phyloP scores from a whole-genome alignment of 1,140 invertebrate genomes.

The Chionoecetes opilio region DNA sequence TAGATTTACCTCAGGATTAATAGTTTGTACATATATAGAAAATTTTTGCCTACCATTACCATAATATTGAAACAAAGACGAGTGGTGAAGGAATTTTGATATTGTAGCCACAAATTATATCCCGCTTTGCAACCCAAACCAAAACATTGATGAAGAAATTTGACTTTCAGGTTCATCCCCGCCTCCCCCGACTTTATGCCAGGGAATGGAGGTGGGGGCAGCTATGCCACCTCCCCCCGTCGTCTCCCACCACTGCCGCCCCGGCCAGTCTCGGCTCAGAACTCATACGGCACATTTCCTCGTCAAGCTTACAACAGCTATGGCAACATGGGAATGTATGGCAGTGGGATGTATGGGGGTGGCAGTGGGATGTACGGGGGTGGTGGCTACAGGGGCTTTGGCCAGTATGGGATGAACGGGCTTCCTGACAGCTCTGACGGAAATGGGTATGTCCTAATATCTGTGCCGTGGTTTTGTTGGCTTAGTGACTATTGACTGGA shows the following conservation, averaged over 20 bases:
- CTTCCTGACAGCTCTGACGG: background rate
- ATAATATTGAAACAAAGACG: no score
- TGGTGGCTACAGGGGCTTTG: slow-evolving; percentile 4
- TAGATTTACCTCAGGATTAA: no score
- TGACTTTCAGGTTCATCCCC: slow-evolving; percentile 34
- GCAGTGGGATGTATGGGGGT: slow-evolving; percentile 1
- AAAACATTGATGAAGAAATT: background rate
- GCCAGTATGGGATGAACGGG: slow-evolving; percentile 35
- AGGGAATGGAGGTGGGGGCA: slow-evolving; percentile 44
- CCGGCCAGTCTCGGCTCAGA: background rate
- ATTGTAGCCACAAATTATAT: background rate
- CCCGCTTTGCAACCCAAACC: background rate
- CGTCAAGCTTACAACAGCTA: slow-evolving; percentile 33
- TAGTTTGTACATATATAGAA: no score
- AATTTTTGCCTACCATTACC: no score
- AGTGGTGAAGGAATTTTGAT: no score
- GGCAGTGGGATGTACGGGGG: background rate
- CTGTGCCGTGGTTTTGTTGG: background rate
- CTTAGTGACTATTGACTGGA: background rate
- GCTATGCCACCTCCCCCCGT: background rate
- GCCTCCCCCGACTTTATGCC: background rate
- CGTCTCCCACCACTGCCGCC: slow-evolving; percentile 56
- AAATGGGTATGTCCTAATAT: slow-evolving; percentile 9
- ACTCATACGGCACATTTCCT: background rate
- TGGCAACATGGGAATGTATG: background rate